Conservation (phyloP, 2,113 vertebrate species). For the Microtus richardsoni region DNA sequence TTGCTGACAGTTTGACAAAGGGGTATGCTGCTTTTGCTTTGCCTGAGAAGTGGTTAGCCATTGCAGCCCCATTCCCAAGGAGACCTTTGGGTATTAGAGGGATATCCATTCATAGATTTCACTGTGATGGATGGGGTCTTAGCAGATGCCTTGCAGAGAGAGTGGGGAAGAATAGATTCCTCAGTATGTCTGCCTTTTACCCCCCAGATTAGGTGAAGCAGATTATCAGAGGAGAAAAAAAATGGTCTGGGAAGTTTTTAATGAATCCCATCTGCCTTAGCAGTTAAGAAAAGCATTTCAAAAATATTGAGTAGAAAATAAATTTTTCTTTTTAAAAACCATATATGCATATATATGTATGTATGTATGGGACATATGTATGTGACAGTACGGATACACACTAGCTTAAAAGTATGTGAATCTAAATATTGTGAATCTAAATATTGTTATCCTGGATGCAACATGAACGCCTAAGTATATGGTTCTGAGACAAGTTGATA, state of each 20-base stretch:
- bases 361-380: too few species aligned
- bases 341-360: background rate
- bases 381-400: too few species aligned
- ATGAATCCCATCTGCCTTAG: constrained; percentile 84
- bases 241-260: constrained; percentile 74
- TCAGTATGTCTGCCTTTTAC: constrained; percentile 80
- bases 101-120: constrained; percentile 89
- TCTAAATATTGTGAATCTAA: background rate
- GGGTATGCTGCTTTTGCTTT: constrained; percentile 90
- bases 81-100: constrained; percentile 88
- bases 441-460: background rate
- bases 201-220: constrained; percentile 71
- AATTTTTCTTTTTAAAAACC: background rate
- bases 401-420: background rate
- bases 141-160: constrained; percentile 87
- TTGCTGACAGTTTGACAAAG: constrained; percentile 93
- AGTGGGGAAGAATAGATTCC: constrained; percentile 76
- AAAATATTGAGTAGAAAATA: constrained; percentile 54
- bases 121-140: constrained; percentile 88
- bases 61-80: constrained; percentile 78
- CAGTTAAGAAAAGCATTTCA: constrained; percentile 70
- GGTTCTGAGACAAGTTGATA: background rate
- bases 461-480: background rate
- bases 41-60: constrained; percentile 82
- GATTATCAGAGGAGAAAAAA: constrained; percentile 80